A percentile compares a stretch with the other conserved stretches of the same genome.
Conservation (phyloP, 1,140 invertebrate species). For the Euura lappo region DNA sequence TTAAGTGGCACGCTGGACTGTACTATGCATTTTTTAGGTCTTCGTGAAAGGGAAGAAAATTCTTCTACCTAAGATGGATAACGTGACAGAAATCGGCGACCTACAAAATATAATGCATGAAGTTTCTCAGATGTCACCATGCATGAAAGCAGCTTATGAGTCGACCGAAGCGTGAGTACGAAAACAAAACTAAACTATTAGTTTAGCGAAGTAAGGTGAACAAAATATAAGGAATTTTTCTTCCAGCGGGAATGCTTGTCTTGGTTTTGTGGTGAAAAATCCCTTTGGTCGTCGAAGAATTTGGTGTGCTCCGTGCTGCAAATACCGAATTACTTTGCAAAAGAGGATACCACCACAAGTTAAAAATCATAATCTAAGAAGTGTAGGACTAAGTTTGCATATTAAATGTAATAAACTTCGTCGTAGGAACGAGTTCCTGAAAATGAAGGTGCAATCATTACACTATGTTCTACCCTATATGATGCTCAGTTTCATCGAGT, state of each 20-base stretch:
- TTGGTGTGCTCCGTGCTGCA: background rate
- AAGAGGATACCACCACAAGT: background rate
- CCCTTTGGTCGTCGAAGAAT: background rate
- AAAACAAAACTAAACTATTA: too few species aligned
- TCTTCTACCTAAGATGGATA: too few species aligned
- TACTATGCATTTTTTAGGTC: too few species aligned
- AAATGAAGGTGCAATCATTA: background rate
- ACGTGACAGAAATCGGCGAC: too few species aligned
- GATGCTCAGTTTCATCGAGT: background rate
- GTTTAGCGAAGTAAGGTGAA: too few species aligned
- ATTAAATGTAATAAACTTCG: conserved; percentile 1
- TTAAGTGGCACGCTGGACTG: too few species aligned
- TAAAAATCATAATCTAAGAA: background rate
- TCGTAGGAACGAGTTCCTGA: background rate
- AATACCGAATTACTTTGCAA: background rate
- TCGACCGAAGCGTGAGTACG: too few species aligned
- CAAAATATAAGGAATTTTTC: background rate
- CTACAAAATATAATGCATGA: too few species aligned
- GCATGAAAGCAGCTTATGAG: too few species aligned
- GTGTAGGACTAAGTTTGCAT: background rate
- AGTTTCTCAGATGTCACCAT: too few species aligned
- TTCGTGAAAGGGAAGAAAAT: too few species aligned
- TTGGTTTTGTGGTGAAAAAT: background rate
- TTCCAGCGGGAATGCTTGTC: background rate
- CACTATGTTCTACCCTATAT: background rate